A percentile compares a stretch with the other conserved stretches of the same genome.
Conservation (phyloP, 2,888 invertebrate species). For the Tridacna crocea region DNA sequence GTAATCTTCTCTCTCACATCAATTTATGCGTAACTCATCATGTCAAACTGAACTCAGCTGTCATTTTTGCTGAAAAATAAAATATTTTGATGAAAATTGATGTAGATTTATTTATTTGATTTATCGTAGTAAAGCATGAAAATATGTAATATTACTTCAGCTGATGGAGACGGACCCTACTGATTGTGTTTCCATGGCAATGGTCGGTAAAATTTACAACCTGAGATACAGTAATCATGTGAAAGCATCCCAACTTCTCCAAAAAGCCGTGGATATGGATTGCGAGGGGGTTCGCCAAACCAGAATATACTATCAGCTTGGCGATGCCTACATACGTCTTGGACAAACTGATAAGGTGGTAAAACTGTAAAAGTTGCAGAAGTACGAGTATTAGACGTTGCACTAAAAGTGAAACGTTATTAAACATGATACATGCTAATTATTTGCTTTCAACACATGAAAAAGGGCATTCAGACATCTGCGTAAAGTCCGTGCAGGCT, state of each 20-base stretch:
- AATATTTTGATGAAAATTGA: too few species aligned
- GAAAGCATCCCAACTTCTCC: neutral
- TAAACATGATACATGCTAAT: too few species aligned
- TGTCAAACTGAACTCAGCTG: too few species aligned
- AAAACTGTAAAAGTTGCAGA: neutral
- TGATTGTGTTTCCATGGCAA: constrained; percentile 16
- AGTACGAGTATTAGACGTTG: neutral
- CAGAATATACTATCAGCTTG: neutral
- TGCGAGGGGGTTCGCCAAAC: constrained; percentile 3
- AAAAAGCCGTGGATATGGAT: constrained; percentile 1
- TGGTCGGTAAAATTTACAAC: neutral
- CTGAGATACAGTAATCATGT: neutral
- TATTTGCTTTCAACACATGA: too few species aligned
- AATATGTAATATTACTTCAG: neutral
- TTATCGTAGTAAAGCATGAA: too few species aligned
- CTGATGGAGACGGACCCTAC: neutral
- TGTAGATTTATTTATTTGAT: too few species aligned
- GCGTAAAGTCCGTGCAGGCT: too few species aligned
- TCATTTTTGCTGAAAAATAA: too few species aligned
- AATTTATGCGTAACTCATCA: too few species aligned
- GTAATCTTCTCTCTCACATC: too few species aligned
- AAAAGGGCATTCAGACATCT: too few species aligned
- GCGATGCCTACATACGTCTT: constrained; percentile 8
- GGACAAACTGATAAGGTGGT: neutral
- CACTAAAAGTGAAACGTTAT: too few species aligned